A percentile compares a stretch with the other conserved stretches of the same genome.
Conservation (phyloP, 1,140 invertebrate species). For the Drosophila guanche region DNA sequence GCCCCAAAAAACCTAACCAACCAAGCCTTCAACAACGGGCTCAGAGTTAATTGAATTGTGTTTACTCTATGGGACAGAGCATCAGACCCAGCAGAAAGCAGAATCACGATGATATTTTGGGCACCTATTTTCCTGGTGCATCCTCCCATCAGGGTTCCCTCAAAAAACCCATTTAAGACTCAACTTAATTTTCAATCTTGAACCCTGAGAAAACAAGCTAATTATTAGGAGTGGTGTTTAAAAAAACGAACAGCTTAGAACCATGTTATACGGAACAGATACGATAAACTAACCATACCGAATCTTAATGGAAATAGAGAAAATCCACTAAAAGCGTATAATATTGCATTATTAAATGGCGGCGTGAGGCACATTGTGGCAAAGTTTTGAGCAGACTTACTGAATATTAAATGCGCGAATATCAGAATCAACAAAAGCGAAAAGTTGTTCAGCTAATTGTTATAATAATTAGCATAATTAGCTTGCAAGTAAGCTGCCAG, state of each 20-base stretch:
- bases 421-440: conserved; percentile 19
- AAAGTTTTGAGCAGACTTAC: conserved; percentile 27
- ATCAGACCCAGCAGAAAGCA: conserved; percentile 16
- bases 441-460: conserved; percentile 54
- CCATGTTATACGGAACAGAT: no score
- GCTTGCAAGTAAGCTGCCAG: conserved; percentile 37
- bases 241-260: no score
- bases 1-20: conserved; percentile 40
- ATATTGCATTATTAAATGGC: not conserved
- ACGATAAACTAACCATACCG: no score
- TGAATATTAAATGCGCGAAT: conserved; percentile 36
- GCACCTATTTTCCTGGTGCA: conserved; percentile 25
- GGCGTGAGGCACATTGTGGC: not conserved
- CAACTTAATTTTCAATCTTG: conserved; percentile 31
- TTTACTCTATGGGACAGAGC: conserved; percentile 65
- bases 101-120: conserved; percentile 37
- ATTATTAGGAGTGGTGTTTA: no score
- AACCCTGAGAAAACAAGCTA: not conserved
- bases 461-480: conserved; percentile 71
- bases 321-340: not conserved
- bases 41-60: conserved; percentile 78
- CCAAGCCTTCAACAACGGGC: conserved; percentile 56
- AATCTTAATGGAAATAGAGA: no score
- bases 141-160: not conserved
- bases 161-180: conserved; percentile 31